Conservation (phyloP, 2,888 invertebrate species). For the Pimpla rufipes region DNA sequence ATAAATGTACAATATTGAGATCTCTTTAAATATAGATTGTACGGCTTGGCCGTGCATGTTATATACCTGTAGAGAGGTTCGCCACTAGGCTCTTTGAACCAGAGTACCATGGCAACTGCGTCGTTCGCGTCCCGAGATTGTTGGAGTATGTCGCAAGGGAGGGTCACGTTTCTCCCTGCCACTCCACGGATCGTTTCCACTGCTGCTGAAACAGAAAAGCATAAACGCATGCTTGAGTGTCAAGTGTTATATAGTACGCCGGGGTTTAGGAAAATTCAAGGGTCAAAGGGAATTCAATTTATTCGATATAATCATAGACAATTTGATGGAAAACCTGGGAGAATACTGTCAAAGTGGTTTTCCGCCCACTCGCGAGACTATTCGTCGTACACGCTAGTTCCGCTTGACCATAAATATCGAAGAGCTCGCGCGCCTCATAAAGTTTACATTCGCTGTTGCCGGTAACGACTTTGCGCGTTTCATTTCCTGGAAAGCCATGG, state of each 20-base stretch:
- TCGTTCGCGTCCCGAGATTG: constrained; percentile 93
- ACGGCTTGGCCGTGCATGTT: constrained; percentile 46
- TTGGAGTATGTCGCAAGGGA: constrained; percentile 93
- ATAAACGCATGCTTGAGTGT: constrained; percentile 13
- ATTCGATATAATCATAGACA: constrained; percentile 18
- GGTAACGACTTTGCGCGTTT: constrained; percentile 25
- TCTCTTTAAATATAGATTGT: constrained; percentile 28
- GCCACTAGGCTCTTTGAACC: constrained; percentile 95
- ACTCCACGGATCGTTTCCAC: constrained; percentile 94
- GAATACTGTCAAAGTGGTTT: constrained; percentile 24
- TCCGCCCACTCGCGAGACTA: background rate
- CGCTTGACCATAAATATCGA: constrained; percentile 25
- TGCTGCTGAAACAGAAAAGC: constrained; percentile 88
- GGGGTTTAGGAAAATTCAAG: background rate
- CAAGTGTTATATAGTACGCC: background rate
- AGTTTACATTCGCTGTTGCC: constrained; percentile 22
- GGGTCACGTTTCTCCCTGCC: constrained; percentile 92
- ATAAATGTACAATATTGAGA: too few relatives aligned
- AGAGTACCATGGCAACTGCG: constrained; percentile 95
- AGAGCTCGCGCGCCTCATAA: constrained; percentile 15
- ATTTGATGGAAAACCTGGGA: background rate
- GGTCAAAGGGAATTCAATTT: constrained; percentile 11
- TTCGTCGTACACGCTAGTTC: constrained; percentile 16
- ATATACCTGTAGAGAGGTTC: constrained; percentile 92
- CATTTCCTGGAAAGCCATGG: background rate